Evolutionary conservation across 92 coral and sea anemone species (phyloP).

Genomic region (Phenganax stokvisi): DNA sequence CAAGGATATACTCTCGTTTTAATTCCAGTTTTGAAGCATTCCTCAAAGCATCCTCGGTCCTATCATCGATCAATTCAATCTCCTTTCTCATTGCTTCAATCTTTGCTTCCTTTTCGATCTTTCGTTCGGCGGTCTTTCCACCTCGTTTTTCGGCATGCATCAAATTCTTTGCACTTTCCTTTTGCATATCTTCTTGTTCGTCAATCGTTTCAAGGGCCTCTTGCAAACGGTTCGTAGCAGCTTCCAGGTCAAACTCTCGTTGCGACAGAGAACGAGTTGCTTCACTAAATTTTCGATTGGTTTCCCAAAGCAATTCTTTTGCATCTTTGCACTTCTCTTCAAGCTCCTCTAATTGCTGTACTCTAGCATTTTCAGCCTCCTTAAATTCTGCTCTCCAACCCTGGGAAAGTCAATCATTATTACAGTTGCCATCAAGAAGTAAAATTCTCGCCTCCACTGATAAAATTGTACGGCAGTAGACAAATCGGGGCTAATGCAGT

Average conservation of each 20-base stretch:
- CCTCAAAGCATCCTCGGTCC: slow-evolving; percentile 33
- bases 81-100: not conserved
- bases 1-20: slow-evolving; percentile 17
- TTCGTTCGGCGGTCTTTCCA: slow-evolving; percentile 26
- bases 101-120: slow-evolving; percentile 11
- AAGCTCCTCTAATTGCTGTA: slow-evolving; percentile 18
- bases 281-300: slow-evolving; percentile 33
- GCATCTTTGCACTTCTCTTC: slow-evolving; percentile 36
- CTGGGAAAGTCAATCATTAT: not conserved
- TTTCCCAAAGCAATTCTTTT: slow-evolving; percentile 25
- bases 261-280: slow-evolving; percentile 29
- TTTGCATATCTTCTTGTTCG: slow-evolving; percentile 34
- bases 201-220: slow-evolving; percentile 8
- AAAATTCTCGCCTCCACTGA: no score
- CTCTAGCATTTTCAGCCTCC: slow-evolving; percentile 7
- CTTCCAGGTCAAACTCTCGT: slow-evolving; percentile 31
- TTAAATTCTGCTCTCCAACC: slow-evolving; percentile 25
- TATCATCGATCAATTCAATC: slow-evolving; percentile 4
- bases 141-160: slow-evolving; percentile 18
- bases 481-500: no score
- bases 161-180: slow-evolving; percentile 15
- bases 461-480: no score
- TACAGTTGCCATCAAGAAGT: no score
- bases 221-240: not conserved
- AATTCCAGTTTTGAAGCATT: slow-evolving; percentile 6